phyloP scores from a whole-genome alignment of 2,888 invertebrate species.

The Diplazon laetatorius region DNA sequence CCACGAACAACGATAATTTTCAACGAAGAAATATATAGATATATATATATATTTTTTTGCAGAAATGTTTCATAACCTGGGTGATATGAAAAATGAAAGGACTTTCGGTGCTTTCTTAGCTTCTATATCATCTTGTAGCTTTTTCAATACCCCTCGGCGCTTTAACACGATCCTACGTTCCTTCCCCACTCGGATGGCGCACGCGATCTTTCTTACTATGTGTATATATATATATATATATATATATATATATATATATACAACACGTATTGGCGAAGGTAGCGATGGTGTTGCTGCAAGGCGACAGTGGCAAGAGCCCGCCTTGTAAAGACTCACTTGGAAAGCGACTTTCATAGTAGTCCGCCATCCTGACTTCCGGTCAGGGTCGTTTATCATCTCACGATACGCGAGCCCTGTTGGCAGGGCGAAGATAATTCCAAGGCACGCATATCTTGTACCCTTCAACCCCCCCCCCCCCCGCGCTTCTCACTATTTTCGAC shows the following conservation, averaged over 20 bases:
- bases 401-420: not conserved
- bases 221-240: too few species aligned
- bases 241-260: too few species aligned
- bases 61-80: not conserved
- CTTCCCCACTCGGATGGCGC: constrained; percentile 21
- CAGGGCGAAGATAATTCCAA: not conserved
- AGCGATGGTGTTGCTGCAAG: constrained; percentile 5
- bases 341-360: constrained; percentile 56
- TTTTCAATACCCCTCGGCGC: constrained; percentile 55
- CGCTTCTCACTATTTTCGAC: not conserved
- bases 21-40: too few species aligned
- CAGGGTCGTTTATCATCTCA: constrained; percentile 58
- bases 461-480: not conserved
- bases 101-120: constrained; percentile 20
- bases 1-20: too few species aligned
- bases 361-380: constrained; percentile 59
- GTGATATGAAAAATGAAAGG: constrained; percentile 3
- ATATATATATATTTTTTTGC: not conserved
- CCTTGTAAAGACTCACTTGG: constrained; percentile 45
- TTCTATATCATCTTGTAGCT: constrained; percentile 51
- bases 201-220: constrained; percentile 46
- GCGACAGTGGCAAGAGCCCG: constrained; percentile 7
- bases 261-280: constrained; percentile 14
- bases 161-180: constrained; percentile 27
- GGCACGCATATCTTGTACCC: not conserved